These are phyloP conservation scores for Cyclophora albipunctata DNA, from an alignment of 2,888 invertebrate genomes.

Conservation along the genomic window DNA sequence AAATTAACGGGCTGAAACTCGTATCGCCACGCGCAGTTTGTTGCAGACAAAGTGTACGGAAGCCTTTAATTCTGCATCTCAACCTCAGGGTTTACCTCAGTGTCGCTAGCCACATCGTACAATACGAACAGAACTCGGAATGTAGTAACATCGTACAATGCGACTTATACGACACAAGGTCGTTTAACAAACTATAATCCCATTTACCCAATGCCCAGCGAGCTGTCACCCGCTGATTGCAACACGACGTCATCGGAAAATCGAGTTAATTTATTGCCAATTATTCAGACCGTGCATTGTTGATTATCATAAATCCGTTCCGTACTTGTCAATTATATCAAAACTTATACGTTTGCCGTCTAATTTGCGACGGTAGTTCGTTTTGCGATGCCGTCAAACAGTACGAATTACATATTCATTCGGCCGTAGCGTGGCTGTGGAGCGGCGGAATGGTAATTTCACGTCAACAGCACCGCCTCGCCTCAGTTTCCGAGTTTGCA, in stretches of 20 bases:
- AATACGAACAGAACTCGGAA: too few species aligned
- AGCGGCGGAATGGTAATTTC: conserved; percentile 64
- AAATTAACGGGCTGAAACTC: conserved; percentile 46
- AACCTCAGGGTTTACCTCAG: conserved; percentile 45
- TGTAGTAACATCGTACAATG: conserved; percentile 13
- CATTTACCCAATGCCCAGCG: conserved; percentile 51
- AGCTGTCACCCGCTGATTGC: conserved; percentile 55
- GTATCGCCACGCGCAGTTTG: conserved; percentile 38
- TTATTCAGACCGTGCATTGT: conserved; percentile 9
- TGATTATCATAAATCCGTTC: conserved; percentile 37
- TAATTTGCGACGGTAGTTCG: conserved; percentile 3
- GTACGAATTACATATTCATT: conserved; percentile 64
- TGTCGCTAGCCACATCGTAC: conserved; percentile 40
- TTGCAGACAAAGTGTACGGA: conserved; percentile 12
- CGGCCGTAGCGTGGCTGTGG: conserved; percentile 38
- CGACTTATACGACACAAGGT: conserved; percentile 44
- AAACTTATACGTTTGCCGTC: conserved; percentile 11
- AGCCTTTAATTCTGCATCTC: conserved; percentile 6
- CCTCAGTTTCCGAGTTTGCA: conserved; percentile 48
- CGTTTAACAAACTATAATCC: conserved; percentile 71
- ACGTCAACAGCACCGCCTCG: conserved; percentile 55
- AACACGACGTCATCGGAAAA: conserved; percentile 44
- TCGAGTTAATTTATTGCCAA: conserved; percentile 47
- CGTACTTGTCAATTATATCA: conserved; percentile 19
- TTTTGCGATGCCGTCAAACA: conserved; percentile 42